Percentiles rank a stretch among this genome's conserved stretches.
Conservation (phyloP, 2,113 vertebrate species). For the Tor tambroides region DNA sequence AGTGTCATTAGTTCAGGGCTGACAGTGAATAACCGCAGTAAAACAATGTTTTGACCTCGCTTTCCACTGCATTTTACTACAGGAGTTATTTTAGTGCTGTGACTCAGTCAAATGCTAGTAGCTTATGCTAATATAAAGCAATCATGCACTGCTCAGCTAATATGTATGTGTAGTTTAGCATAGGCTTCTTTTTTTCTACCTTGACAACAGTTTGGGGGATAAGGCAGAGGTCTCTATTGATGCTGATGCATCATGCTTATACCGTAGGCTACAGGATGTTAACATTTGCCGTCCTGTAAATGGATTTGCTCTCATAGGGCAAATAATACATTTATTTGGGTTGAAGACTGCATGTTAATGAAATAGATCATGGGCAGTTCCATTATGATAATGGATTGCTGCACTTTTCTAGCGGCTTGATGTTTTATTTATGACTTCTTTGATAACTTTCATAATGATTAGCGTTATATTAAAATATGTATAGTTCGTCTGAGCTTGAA, state of each 20-base stretch:
- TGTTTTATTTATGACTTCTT: conserved; percentile 98
- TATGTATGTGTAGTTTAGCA: background rate
- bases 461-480: conserved; percentile 73
- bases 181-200: background rate
- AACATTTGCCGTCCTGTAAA: conserved; percentile 87
- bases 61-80: background rate
- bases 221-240: conserved; percentile 31
- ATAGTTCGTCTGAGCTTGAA: conserved; percentile 83
- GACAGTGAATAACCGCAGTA: background rate
- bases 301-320: conserved; percentile 83
- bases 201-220: background rate
- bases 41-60: background rate
- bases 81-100: background rate
- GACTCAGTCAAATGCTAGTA: background rate
- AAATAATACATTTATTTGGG: conserved; percentile 91
- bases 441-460: conserved; percentile 86
- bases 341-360: conserved; percentile 93
- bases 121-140: conserved; percentile 8
- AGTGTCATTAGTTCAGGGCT: background rate
- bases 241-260: conserved; percentile 61
- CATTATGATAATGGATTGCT: conserved; percentile 96
- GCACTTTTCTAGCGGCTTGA: conserved; percentile 88
- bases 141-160: background rate
- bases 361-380: conserved; percentile 94
- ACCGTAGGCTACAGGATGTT: conserved; percentile 80